These are phyloP conservation scores for Dolichallabes microphthalmus DNA, from an alignment of 2,113 vertebrate species.

Conservation along the genomic window DNA sequence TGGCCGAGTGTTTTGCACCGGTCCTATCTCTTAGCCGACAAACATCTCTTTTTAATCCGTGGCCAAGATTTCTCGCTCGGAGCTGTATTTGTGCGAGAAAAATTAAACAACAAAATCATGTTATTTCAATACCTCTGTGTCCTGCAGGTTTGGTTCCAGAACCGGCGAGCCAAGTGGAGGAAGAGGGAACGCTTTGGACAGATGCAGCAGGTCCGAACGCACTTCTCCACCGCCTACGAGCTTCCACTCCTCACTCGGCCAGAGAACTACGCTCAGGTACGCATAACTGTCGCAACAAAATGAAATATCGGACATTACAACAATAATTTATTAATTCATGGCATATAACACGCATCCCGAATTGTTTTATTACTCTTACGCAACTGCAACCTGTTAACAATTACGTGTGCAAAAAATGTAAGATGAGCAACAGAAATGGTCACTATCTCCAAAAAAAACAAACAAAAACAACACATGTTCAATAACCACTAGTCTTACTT, in stretches of 20 bases:
- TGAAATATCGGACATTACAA: not conserved
- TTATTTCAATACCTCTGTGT: not conserved
- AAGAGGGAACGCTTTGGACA: constrained; percentile 96
- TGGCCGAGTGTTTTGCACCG: constrained; percentile 18
- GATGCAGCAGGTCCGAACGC: constrained; percentile 98
- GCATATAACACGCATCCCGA: not conserved
- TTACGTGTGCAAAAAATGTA: too few species aligned
- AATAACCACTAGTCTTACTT: too few species aligned
- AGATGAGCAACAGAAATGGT: too few species aligned
- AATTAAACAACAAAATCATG: not conserved
- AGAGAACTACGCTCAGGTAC: constrained; percentile 96
- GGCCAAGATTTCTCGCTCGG: not conserved
- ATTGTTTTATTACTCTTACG: not conserved
- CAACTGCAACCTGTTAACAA: not conserved
- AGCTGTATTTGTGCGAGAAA: not conserved
- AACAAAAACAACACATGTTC: too few species aligned
- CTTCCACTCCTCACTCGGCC: constrained; percentile 91
- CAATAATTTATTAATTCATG: not conserved
- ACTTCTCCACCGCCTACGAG: constrained; percentile 94
- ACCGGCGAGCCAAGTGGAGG: constrained; percentile 95
- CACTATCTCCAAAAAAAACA: not conserved
- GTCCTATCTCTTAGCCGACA: not conserved
- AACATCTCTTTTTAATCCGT: not conserved
- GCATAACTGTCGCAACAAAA: not conserved
- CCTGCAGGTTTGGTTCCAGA: constrained; percentile 96